Conservation (phyloP, 2,888 invertebrate species). For the Lepidochrysops patricia region DNA sequence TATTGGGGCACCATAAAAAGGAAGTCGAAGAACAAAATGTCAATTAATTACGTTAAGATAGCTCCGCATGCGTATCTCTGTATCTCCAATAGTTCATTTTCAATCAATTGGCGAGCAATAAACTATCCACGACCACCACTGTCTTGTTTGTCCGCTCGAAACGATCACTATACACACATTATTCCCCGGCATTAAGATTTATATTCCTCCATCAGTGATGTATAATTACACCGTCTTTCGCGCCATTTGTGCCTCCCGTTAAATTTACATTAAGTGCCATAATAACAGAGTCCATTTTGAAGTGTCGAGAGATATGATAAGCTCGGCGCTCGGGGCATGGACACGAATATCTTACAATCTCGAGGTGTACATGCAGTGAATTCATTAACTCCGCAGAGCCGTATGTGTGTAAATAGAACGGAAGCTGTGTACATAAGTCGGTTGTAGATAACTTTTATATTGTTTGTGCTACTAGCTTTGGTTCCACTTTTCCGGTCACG, state of each 20-base stretch:
- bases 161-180: slow-evolving; percentile 23
- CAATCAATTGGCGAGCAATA: slow-evolving; percentile 40
- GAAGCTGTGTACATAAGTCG: slow-evolving; percentile 52
- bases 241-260: slow-evolving; percentile 17
- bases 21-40: slow-evolving; percentile 14
- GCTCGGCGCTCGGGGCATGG: slow-evolving; percentile 36
- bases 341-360: slow-evolving; percentile 64
- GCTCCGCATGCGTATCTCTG: slow-evolving; percentile 18
- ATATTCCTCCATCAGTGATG: slow-evolving; percentile 26
- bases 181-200: slow-evolving; percentile 25
- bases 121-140: slow-evolving; percentile 34
- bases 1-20: slow-evolving; percentile 1
- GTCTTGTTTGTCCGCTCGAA: slow-evolving; percentile 29
- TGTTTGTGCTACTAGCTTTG: not conserved
- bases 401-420: slow-evolving; percentile 67
- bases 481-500: not conserved
- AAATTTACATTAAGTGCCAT: slow-evolving; percentile 17
- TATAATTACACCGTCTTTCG: slow-evolving; percentile 26
- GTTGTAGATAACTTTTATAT: not conserved
- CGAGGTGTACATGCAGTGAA: slow-evolving; percentile 52
- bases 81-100: slow-evolving; percentile 29
- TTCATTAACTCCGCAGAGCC: slow-evolving; percentile 44
- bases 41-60: slow-evolving; percentile 21
- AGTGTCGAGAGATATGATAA: not conserved
- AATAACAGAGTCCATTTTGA: slow-evolving; percentile 28